Percentiles rank a stretch among this genome's conserved stretches.
These are phyloP conservation scores for Upupa epops DNA, from an alignment of 2,113 vertebrate genomes.

Conservation along the genomic window DNA sequence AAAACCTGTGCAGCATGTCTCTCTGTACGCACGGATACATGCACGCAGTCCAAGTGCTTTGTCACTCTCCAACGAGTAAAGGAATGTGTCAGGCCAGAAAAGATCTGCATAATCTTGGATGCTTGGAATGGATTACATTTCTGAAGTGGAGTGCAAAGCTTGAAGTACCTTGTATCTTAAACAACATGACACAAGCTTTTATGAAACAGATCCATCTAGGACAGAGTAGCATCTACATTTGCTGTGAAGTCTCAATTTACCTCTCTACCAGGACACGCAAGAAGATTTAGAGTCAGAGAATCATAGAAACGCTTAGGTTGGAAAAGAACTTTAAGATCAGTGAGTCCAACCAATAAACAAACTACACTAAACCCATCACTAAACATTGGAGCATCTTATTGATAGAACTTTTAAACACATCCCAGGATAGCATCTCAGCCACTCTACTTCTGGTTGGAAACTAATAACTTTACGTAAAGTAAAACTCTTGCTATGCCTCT, in stretches of 20 bases:
- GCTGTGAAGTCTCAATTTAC: neutral
- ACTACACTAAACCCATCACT: no score
- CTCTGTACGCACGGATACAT: neutral
- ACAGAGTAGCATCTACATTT: neutral
- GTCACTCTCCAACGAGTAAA: neutral
- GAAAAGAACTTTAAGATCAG: no score
- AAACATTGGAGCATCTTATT: no score
- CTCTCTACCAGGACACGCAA: neutral
- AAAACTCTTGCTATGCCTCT: neutral
- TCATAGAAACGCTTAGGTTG: no score
- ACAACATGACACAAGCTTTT: neutral
- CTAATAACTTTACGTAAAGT: neutral
- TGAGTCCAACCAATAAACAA: no score
- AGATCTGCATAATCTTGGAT: neutral
- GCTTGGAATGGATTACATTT: neutral
- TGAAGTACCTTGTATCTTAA: neutral
- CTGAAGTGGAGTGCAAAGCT: neutral
- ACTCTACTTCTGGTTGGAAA: no score
- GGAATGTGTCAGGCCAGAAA: neutral
- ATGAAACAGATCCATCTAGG: neutral
- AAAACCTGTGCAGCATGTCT: neutral
- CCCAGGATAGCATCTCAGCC: no score
- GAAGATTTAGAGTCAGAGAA: neutral
- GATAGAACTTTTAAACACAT: no score
- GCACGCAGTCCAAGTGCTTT: neutral